These are phyloP conservation scores for Trididemnum clinides DNA, from an alignment of 23 tunicate species.

Conservation along the genomic window DNA sequence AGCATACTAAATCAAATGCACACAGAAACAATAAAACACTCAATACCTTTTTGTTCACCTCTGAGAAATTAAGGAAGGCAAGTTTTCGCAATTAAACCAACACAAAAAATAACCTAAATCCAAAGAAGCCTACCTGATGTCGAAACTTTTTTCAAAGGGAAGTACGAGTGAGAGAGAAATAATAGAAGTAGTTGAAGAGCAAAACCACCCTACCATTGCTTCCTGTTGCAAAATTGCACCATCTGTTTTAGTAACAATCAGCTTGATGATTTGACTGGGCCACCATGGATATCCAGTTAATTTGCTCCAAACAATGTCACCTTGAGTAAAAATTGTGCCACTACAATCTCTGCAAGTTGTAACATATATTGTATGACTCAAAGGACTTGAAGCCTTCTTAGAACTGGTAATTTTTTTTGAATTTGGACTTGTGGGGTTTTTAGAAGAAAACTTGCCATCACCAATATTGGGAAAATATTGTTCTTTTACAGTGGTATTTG, in stretches of 20 bases:
- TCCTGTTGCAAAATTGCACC: conserved; percentile 65
- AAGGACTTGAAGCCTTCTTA: neutral
- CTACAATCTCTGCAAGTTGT: conserved; percentile 67
- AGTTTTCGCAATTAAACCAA: too few species aligned
- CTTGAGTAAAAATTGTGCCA: conserved; percentile 68
- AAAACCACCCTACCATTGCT: conserved; percentile 84
- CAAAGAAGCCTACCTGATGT: conserved; percentile 67
- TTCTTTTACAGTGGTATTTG: neutral
- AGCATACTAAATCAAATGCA: too few species aligned
- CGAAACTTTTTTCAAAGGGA: conserved; percentile 55
- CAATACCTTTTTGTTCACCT: too few species aligned
- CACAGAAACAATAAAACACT: too few species aligned
- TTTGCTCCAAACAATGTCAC: conserved; percentile 91
- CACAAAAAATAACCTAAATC: too few species aligned
- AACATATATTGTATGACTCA: conserved; percentile 65
- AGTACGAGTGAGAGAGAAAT: conserved; percentile 53
- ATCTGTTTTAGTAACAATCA: conserved; percentile 64
- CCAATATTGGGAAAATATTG: too few species aligned
- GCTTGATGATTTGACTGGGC: conserved; percentile 68
- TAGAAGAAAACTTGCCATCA: too few species aligned
- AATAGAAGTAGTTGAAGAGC: conserved; percentile 60
- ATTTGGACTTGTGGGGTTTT: neutral
- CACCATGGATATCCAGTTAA: conserved; percentile 89
- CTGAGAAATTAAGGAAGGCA: too few species aligned
- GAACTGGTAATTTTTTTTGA: neutral